A percentile compares a stretch with the other conserved stretches of the same genome.
Conservation (phyloP, 2,797 vertebrate genomes). For the Hapalemur alaotrensis region DNA sequence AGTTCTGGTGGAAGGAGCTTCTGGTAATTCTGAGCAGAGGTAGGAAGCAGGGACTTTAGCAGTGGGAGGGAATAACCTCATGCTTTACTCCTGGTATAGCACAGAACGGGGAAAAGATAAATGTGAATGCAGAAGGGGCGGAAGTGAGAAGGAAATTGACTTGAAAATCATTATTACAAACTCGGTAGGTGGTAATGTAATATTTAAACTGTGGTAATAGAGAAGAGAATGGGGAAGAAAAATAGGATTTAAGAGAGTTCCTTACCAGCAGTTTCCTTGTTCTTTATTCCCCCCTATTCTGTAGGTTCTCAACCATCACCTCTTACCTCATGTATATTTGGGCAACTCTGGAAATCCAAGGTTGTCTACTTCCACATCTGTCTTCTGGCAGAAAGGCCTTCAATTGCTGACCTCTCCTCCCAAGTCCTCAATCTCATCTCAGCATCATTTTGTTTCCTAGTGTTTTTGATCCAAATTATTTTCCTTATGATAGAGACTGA, state of each 20-base stretch:
- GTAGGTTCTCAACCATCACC: neutral
- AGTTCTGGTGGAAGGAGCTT: neutral
- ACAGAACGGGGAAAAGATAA: neutral
- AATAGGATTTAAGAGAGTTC: neutral
- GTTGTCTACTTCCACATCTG: neutral
- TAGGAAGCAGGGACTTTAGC: neutral
- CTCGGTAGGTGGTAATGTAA: neutral
- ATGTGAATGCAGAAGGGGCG: fast-evolving
- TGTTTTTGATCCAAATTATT: constrained; percentile 47
- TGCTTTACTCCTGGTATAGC: neutral
- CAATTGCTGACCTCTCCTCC: neutral
- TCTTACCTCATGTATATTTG: neutral
- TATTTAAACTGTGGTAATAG: neutral
- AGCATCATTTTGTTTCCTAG: neutral
- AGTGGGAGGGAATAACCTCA: neutral
- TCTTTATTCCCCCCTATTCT: neutral
- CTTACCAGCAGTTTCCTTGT: neutral
- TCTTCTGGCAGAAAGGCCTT: neutral
- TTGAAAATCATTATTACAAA: neutral
- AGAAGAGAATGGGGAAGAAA: neutral
- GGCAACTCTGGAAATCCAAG: neutral
- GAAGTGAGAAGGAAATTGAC: neutral
- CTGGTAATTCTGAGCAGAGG: fast-evolving
- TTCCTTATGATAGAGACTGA: constrained; percentile 26
- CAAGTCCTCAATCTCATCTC: neutral